Evolutionary conservation across 2,888 invertebrate species (phyloP), one percentile per base, ranked within the genome.

Genomic region (Ariolimax columbianus): DNA sequence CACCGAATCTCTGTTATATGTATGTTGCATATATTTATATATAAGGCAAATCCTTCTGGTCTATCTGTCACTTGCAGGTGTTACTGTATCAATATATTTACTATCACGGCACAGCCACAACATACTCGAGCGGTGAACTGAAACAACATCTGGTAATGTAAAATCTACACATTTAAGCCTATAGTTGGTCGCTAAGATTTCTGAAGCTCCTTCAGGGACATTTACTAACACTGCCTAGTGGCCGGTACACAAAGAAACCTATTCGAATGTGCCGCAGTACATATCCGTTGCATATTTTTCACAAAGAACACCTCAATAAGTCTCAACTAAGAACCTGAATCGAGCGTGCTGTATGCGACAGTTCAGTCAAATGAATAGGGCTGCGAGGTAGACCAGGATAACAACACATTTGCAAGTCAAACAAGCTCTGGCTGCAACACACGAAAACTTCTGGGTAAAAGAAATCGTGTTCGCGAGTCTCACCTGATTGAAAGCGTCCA

Each of bases 381-480:
- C 26, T 1, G 40, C 23, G 7, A 72, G 72, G 23, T 40, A 40
- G 40, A 40, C 72, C 40, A 1, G 43, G 59, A 9, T 40, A 66
- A 17, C 66, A 40, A n/a, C n/a, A 40, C 36, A 38, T 77, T 33
- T 77, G 77, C 77, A 77, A 55, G 59, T 77, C 51, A 77, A 77
- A 77, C 77, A 77, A 33, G 51, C 51, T 33, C 51, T 26, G 51
- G 43, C 77, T 33, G 40, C 51, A 33, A 33, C 33, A 77, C 51
- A 51, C 40, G 77, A 77, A 23, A 55, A 51, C 4, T 30, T 51
- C 33, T 30, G 23, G 14, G 2, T 14, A 68, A 11, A 3, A 30
- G 51, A 51, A 51, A 43, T 9, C 4, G 9, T 55, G 9, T 55
- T 23, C 23, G 23, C 55, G 55, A 7, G 17, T 4, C 17, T n/a